phyloP scores from a whole-genome alignment of 2,888 invertebrate species.

The Ypsolopha sequella region DNA sequence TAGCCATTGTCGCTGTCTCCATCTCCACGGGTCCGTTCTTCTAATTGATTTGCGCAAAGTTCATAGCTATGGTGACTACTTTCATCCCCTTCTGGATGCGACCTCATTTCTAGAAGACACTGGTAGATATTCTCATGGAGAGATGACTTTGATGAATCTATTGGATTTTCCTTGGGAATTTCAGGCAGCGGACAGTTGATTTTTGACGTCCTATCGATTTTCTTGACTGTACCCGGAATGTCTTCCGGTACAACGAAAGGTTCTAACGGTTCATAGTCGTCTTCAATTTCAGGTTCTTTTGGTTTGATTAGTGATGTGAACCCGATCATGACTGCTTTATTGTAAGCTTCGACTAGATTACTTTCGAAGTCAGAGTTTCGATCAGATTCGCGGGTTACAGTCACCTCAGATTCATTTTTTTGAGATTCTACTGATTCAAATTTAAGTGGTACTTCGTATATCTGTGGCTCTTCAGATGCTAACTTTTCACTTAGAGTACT shows the following conservation, averaged over 20 bases:
- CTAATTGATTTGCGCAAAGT: slow-evolving; percentile 48
- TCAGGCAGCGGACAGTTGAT: slow-evolving; percentile 63
- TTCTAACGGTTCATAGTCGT: slow-evolving; percentile 61
- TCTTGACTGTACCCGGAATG: slow-evolving; percentile 35
- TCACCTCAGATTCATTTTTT: slow-evolving; percentile 27
- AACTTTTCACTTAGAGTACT: slow-evolving; percentile 24
- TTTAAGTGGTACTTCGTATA: slow-evolving; percentile 20
- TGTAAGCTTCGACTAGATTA: slow-evolving; percentile 56
- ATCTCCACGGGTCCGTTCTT: slow-evolving; percentile 56
- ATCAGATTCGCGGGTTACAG: slow-evolving; percentile 11
- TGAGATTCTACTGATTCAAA: background rate
- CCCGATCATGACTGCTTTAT: slow-evolving; percentile 50
- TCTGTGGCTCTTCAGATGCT: too few species aligned
- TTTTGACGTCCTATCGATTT: slow-evolving; percentile 40
- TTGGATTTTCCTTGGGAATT: slow-evolving; percentile 38
- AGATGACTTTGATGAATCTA: slow-evolving; percentile 10
- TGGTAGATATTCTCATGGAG: slow-evolving; percentile 56
- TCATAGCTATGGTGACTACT: slow-evolving; percentile 68
- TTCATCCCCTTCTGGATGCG: slow-evolving; percentile 61
- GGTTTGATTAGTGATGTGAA: slow-evolving; percentile 43
- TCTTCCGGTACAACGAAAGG: slow-evolving; percentile 40
- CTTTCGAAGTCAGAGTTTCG: slow-evolving; percentile 51
- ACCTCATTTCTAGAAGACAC: slow-evolving; percentile 56
- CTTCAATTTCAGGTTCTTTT: slow-evolving; percentile 33
- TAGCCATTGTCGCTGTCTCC: slow-evolving; percentile 64